Evolutionary conservation across 2,113 vertebrate species (phyloP).

Genomic region (Ceyx margarethae): DNA sequence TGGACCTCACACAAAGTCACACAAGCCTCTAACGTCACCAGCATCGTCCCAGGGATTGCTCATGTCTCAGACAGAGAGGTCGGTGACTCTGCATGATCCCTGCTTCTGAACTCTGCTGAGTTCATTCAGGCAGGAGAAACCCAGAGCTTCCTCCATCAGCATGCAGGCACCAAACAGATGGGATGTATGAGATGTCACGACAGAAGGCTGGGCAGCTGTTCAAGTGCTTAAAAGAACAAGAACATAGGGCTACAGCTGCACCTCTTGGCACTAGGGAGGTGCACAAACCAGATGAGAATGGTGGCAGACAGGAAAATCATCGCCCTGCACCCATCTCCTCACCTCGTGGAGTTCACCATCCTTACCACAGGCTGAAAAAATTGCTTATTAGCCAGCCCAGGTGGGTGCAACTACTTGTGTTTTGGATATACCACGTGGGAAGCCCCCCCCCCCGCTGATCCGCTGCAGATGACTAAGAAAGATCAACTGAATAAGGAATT

Average conservation of each 20-base stretch:
- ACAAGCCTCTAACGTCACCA: neutral
- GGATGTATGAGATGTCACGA: neutral
- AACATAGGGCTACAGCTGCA: neutral
- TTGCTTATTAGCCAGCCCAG: neutral
- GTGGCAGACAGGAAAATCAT: neutral
- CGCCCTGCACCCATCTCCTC: neutral
- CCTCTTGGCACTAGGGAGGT: neutral
- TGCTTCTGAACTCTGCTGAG: neutral
- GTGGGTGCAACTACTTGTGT: neutral
- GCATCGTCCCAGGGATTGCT: neutral
- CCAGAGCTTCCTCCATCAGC: neutral
- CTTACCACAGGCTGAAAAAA: neutral
- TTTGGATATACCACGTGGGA: neutral
- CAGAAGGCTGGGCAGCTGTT: neutral
- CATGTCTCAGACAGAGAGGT: neutral
- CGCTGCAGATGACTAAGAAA: neutral
- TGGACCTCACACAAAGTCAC: fast-evolving
- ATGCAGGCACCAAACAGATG: neutral
- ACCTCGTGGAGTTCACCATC: neutral
- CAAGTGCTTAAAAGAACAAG: neutral
- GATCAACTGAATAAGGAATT: neutral
- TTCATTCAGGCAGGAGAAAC: neutral
- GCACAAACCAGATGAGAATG: neutral
- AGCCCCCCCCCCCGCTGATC: neutral
- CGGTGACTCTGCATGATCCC: fast-evolving